Evolutionary conservation across 2,113 vertebrate species (phyloP), one percentile per base, ranked within the genome.

Genomic region (Tor tambroides): DNA sequence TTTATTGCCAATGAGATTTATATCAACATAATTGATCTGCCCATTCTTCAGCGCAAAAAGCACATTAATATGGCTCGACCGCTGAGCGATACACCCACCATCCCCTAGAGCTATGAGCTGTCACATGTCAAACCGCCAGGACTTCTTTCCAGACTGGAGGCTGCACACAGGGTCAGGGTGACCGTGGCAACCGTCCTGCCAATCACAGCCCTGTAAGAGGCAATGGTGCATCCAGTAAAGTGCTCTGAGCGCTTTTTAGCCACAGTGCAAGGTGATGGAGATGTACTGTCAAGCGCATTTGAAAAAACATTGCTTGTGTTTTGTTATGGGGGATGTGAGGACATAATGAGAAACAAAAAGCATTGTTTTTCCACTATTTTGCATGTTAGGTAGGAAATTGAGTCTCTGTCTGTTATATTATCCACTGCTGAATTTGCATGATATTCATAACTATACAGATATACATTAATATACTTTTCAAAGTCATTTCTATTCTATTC

Each of bases 81-180:
- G 6, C 75, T 41, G 65, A 56, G 59, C 59, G 63, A 28, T 56
- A 30, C 83, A 17, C 72, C 59, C 30, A 15, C 46, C 69, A 76
- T n/a, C 17, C 63, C 85, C 46, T 56, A 30, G 78, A 59, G 84
- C 54, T 1, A 67, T 26, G 23, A 75, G 69, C 86, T 84, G 80
- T 86, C 84, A 86, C 80, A 71, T 83, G 69, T 51, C 35, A 56
- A 71, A 21, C 75, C 15, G 61, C 30, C 84, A 82, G 28, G 28
- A 74, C 84, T 74, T 89, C 87, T 76, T 85, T 56, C 19, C 51
- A 32, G 35, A 89, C 86, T 85, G 88, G 89, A 91, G 91, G 88
- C 88, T 88, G 80, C 83, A 86, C 85, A 88, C 91, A 83, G 84
- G 87, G 89, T 91, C 87, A 81, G 51, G n/a, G 88, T 87, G 67